phyloP scores from a whole-genome alignment of 2,888 invertebrate genomes.

The Onchidella celtica region DNA sequence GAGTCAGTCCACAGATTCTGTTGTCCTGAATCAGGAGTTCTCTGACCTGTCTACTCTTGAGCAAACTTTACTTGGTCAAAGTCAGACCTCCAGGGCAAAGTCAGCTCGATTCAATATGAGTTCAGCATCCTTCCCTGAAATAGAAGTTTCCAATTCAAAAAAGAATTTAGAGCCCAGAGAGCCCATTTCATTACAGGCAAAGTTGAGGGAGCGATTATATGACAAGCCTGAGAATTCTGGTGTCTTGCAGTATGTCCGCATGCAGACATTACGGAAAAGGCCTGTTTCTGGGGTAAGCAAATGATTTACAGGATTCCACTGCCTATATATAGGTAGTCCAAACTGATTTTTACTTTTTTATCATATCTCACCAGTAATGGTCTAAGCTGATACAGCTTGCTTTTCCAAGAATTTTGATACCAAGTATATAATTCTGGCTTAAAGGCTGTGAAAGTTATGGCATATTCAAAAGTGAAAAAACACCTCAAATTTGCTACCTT shows the following conservation, averaged over 20 bases:
- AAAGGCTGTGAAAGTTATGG: no score
- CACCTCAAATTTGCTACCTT: no score
- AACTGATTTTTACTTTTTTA: no score
- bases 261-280: conserved; percentile 44
- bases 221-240: conserved; percentile 70
- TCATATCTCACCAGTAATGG: no score
- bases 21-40: conserved; percentile 67
- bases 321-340: no score
- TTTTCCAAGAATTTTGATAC: no score
- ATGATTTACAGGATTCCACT: no score
- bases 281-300: conserved; percentile 36
- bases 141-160: conserved; percentile 45
- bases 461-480: no score
- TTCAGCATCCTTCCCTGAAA: conserved; percentile 41
- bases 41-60: conserved; percentile 55
- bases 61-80: conserved; percentile 39
- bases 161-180: conserved; percentile 47
- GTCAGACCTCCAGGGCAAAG: conserved; percentile 28
- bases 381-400: no score
- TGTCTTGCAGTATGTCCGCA: conserved; percentile 57
- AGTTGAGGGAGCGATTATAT: conserved; percentile 67
- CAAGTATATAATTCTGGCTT: no score
- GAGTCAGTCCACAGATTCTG: conserved; percentile 69
- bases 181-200: conserved; percentile 56
- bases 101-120: conserved; percentile 31